These are phyloP conservation scores for Leuciscus idus DNA, from an alignment of 2,113 vertebrate species.

Conservation along the genomic window DNA sequence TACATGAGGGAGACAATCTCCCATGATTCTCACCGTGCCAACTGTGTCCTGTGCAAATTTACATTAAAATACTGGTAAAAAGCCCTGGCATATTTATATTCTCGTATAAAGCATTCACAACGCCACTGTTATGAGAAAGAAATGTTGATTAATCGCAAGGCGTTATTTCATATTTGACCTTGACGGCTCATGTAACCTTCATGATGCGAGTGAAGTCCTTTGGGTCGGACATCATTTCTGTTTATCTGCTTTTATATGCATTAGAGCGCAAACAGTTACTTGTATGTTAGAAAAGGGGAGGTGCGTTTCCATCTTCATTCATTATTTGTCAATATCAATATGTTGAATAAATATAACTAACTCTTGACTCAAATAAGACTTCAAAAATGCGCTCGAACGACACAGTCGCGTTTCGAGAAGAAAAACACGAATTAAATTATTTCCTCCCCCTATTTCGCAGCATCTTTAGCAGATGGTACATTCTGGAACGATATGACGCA, in stretches of 20 bases:
- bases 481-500: conserved; percentile 58
- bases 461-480: conserved; percentile 29
- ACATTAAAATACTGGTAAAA: background rate
- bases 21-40: conserved; percentile 2
- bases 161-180: conserved; percentile 37
- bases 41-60: background rate
- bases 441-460: background rate
- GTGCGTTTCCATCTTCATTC: background rate
- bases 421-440: background rate
- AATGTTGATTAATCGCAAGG: background rate
- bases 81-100: background rate
- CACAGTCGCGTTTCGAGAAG: background rate
- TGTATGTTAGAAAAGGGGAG: background rate
- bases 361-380: rapidly evolving
- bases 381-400: background rate
- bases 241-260: background rate
- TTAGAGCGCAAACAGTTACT: background rate
- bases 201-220: background rate
- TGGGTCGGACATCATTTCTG: background rate
- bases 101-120: background rate
- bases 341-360: background rate
- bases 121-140: background rate
- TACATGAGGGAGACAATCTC: conserved; percentile 24
- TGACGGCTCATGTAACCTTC: conserved; percentile 44
- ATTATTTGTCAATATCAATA: background rate